A percentile compares a stretch with the other conserved stretches of the same genome.
phyloP scores from a whole-genome alignment of 2,888 invertebrate species.

The Bursaphelenchus okinawaensis region DNA sequence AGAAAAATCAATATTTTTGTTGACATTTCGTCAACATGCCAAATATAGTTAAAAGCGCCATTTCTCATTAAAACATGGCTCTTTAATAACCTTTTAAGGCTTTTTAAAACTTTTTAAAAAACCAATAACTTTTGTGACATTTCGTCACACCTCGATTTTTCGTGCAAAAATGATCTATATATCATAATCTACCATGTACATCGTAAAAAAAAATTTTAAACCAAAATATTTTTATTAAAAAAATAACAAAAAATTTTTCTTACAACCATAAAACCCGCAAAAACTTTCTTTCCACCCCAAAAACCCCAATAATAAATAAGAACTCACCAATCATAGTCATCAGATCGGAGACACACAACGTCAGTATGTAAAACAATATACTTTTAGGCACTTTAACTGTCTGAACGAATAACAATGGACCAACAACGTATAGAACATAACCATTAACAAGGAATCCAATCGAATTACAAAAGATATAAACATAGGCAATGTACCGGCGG shows the following conservation, averaged over 20 bases:
- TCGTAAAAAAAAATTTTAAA: not conserved
- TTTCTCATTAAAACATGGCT: too few species aligned
- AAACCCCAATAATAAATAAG: too few species aligned
- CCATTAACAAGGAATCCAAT: conserved; percentile 52
- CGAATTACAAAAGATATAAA: conserved; percentile 52
- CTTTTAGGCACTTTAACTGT: conserved; percentile 48
- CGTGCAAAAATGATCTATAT: not conserved
- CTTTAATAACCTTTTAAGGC: too few species aligned
- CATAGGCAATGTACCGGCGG: conserved; percentile 51
- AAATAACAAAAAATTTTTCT: conserved; percentile 6
- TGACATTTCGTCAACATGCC: too few species aligned
- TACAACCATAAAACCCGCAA: too few species aligned
- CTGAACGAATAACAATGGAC: conserved; percentile 47
- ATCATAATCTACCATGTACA: not conserved
- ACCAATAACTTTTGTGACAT: too few species aligned
- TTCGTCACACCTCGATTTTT: too few species aligned
- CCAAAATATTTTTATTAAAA: not conserved
- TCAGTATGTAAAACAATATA: conserved; percentile 55
- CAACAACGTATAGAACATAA: conserved; percentile 52
- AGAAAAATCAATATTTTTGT: too few species aligned
- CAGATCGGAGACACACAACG: conserved; percentile 52
- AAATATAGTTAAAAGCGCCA: too few species aligned
- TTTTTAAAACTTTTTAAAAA: too few species aligned
- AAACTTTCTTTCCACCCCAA: too few species aligned
- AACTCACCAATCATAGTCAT: conserved; percentile 53